phyloP scores from a whole-genome alignment of 2,888 invertebrate species.

The Agrenia bidenticulata region DNA sequence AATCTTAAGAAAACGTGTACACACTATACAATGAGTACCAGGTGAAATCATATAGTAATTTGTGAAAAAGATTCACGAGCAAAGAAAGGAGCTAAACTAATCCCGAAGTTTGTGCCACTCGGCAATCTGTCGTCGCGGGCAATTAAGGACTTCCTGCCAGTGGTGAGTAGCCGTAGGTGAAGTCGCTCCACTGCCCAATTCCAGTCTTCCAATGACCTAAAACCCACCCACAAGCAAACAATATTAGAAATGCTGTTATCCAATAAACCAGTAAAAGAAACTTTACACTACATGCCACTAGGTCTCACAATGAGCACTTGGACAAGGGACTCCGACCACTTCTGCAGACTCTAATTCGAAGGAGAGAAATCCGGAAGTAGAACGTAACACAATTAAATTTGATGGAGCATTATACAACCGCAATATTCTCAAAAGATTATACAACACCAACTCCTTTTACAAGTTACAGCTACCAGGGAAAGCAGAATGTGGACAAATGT shows the following conservation, averaged over 20 bases:
- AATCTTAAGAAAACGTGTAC: no score
- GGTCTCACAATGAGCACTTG: no score
- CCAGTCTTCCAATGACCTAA: slow-evolving; percentile 91
- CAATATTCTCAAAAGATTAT: slow-evolving; percentile 9
- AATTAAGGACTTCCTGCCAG: slow-evolving; percentile 97
- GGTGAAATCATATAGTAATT: no score
- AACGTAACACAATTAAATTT: slow-evolving; percentile 37
- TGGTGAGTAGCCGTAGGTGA: slow-evolving; percentile 83
- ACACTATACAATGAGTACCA: no score
- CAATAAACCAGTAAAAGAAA: background rate
- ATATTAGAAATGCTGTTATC: background rate
- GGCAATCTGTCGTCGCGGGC: slow-evolving; percentile 95
- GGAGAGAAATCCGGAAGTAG: no score
- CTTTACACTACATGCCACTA: no score
- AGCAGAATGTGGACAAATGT: no score
- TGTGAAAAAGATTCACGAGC: no score
- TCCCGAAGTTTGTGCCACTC: slow-evolving; percentile 91
- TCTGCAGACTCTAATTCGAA: no score
- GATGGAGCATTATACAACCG: slow-evolving; percentile 42
- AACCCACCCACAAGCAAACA: slow-evolving; percentile 27
- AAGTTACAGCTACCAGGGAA: no score
- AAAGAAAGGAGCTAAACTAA: background rate
- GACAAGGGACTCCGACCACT: no score
- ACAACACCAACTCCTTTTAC: no score
- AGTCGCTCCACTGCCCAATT: slow-evolving; percentile 75